Conservation (phyloP, 2,888 invertebrate species). For the Synergus gifuensis region DNA sequence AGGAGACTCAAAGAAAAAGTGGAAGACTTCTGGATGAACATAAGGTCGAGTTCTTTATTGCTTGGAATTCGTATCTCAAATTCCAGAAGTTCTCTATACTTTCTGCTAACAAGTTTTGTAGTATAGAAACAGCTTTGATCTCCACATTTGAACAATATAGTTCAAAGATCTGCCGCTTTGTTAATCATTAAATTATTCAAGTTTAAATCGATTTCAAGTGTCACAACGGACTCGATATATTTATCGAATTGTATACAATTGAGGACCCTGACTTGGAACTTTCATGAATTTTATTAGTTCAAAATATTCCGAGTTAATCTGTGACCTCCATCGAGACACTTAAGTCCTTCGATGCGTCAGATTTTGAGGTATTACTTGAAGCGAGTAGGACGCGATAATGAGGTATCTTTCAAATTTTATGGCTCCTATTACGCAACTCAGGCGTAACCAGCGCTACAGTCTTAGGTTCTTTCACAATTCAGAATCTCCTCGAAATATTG, state of each 20-base stretch:
- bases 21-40: conserved; percentile 28
- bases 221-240: background rate
- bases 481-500: background rate
- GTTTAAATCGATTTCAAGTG: background rate
- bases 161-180: background rate
- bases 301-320: background rate
- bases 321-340: background rate
- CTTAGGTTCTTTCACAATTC: background rate
- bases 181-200: background rate
- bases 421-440: background rate
- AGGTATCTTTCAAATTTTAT: background rate
- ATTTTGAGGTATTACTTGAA: background rate
- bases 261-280: background rate
- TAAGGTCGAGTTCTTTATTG: conserved; percentile 29
- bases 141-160: background rate
- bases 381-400: background rate
- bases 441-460: background rate
- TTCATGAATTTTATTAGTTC: background rate
- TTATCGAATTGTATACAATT: background rate
- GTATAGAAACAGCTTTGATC: conserved; percentile 1
- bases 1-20: conserved; percentile 20
- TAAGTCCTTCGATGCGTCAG: background rate
- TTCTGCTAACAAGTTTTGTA: background rate
- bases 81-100: conserved; percentile 14
- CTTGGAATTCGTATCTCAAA: conserved; percentile 19